phyloP scores from a whole-genome alignment of 2,113 vertebrate species.

The Onychostoma macrolepis region DNA sequence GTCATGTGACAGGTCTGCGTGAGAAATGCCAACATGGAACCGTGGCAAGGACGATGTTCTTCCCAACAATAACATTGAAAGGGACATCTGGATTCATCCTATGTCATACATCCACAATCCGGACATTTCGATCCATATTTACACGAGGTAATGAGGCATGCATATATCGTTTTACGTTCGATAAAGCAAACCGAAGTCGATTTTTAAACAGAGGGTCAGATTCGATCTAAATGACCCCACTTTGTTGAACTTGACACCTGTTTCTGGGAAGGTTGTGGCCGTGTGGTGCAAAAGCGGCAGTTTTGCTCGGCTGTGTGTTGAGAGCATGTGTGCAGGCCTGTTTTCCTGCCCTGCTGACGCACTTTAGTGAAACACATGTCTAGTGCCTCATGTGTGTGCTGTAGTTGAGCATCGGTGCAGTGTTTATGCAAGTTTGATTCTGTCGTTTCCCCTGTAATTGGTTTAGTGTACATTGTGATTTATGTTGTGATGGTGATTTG shows the following conservation, averaged over 20 bases:
- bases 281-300: neutral
- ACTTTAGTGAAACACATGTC: constrained; percentile 25
- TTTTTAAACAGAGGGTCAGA: constrained; percentile 13
- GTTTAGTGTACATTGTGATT: neutral
- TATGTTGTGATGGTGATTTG: neutral
- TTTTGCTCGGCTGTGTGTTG: neutral
- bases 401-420: neutral
- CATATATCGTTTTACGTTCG: neutral
- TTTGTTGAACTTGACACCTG: constrained; percentile 28
- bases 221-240: constrained; percentile 44
- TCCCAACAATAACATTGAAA: constrained; percentile 66
- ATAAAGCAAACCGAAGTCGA: neutral
- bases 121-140: neutral
- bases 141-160: constrained; percentile 34
- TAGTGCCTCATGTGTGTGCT: neutral
- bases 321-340: constrained; percentile 37
- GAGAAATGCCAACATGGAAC: constrained; percentile 83
- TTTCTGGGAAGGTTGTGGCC: neutral
- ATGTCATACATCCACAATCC: neutral
- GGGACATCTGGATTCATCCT: neutral
- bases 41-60: constrained; percentile 75
- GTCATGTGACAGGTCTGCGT: constrained; percentile 77
- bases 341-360: constrained; percentile 33
- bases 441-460: neutral
- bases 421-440: neutral